Base-by-base conservation (phyloP, 1,140 invertebrate genomes). In the Antheraea mylitta region DNA sequence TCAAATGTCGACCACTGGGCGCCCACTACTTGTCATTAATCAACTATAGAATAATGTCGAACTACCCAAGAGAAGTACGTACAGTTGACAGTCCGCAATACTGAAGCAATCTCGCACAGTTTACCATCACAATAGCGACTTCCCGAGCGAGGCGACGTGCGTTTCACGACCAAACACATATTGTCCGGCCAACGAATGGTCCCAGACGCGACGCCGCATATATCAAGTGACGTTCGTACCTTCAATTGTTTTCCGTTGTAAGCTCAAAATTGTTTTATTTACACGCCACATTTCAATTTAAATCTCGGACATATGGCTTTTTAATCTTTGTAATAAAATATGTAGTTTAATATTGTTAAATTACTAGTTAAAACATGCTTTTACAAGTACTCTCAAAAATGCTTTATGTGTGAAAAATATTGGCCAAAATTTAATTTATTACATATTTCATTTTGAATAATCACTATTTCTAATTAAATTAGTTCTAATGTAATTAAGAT, bases 51-150 rank as follows among this genome's bases (percentile, higher is more conserved):
- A 16, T n/a, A 6, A 0, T 13, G 45, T 16, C 5, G 45, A 53
- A 16, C 45, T 13, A 53, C 45, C 16, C 13, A 53, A 53, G 11
- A n/a, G 45, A 53, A 13, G 16, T 53, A 53, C 45, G 58, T 0
- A 11, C 7, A 42, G 69, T 63, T 19, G 59, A 18, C 59, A 63
- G 58, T 59, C 45, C 45, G 16, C 45, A 53, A 53, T 11, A 16
- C 42, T 19, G 66, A 67, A 58, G 65, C 71, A 73, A 69, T 69
- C 72, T 73, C 58, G 62, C 30, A 6, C 42, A 60, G 67, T 73
- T 73, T 73, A 73, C 37, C 72, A 70, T 73, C 66, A 73, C 72
- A 73, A 73, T 73, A n/a, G 68, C 22, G 37, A 53, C 6, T 53
- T 53, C 16, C 45, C 16, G 45, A 16, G 6, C 60, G 22, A 10